These are phyloP conservation scores for Drosophila mojavensis DNA, from an alignment of 1,140 invertebrate genomes.

Conservation along the genomic window DNA sequence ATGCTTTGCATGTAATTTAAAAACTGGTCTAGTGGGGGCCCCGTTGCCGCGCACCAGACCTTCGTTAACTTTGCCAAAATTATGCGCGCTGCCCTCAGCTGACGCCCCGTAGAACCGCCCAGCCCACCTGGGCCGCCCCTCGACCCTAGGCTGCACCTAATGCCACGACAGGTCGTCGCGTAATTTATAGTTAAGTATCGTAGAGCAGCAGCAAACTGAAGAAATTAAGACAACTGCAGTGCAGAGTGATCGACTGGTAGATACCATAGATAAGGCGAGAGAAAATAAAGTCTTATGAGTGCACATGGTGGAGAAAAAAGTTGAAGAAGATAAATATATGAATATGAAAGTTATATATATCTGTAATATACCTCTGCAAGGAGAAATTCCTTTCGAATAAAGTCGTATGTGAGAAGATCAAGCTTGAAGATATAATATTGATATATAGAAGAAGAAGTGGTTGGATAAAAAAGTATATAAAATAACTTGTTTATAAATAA, in stretches of 20 bases:
- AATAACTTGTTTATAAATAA: no score
- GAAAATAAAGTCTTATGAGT: no score
- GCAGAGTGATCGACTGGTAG: not conserved
- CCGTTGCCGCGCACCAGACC: constrained; percentile 45
- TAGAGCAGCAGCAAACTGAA: constrained; percentile 12
- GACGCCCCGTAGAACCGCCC: constrained; percentile 25
- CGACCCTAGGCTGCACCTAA: constrained; percentile 1
- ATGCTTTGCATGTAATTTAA: constrained; percentile 83
- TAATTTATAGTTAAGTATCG: constrained; percentile 66
- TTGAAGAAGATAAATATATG: no score
- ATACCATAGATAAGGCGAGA: not conserved
- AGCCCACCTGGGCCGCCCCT: constrained; percentile 18
- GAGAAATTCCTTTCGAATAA: no score
- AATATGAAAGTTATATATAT: no score
- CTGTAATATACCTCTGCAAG: no score
- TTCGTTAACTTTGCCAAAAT: constrained; percentile 82
- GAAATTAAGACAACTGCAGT: no score
- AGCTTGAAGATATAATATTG: no score
- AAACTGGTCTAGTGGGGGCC: constrained; percentile 75
- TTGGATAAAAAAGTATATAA: no score
- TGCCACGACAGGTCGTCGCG: constrained; percentile 57
- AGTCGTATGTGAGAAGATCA: no score
- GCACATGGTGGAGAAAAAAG: no score
- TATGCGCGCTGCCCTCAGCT: constrained; percentile 69
- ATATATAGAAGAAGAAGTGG: no score